Percentiles rank a stretch among this genome's conserved stretches.
Evolutionary conservation across 35 echinoderm and acorn worm genomes (phyloP).

Genomic region (Patiria miniata): DNA sequence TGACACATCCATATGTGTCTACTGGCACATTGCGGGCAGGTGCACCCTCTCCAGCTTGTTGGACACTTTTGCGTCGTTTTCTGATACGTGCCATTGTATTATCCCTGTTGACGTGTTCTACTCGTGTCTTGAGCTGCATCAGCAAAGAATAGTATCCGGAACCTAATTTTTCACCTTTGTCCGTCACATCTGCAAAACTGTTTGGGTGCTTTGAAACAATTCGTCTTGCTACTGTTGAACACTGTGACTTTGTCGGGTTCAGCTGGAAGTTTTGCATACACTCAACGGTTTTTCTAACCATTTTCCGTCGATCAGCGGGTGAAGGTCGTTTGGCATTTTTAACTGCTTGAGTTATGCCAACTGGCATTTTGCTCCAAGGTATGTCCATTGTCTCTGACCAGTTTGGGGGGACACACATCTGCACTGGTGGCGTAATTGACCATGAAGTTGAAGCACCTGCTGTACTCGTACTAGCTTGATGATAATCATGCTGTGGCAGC

Average conservation of each 20-base stretch:
- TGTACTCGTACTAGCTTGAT: not conserved
- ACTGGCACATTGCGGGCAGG: not conserved
- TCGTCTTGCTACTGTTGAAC: slow-evolving; percentile 26
- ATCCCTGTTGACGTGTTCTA: slow-evolving; percentile 21
- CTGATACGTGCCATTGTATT: slow-evolving; percentile 25
- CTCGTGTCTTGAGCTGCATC: slow-evolving; percentile 28
- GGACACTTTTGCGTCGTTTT: not conserved
- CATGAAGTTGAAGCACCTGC: not conserved
- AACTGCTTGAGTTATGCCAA: not conserved
- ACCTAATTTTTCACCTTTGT: slow-evolving; percentile 31
- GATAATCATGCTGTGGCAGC: no score
- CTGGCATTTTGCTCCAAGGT: not conserved
- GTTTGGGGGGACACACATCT: no score
- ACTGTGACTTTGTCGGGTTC: slow-evolving; percentile 26
- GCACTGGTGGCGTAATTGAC: no score
- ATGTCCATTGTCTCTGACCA: slow-evolving; percentile 17
- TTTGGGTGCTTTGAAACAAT: slow-evolving; percentile 20
- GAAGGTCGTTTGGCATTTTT: slow-evolving; percentile 1
- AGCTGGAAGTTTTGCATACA: not conserved
- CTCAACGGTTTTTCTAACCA: slow-evolving; percentile 14
- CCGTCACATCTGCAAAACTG: slow-evolving; percentile 16
- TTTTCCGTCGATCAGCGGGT: not conserved
- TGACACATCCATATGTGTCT: slow-evolving; percentile 29
- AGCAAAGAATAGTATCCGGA: slow-evolving; percentile 21
- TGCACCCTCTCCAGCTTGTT: not conserved